phyloP scores from a whole-genome alignment of 2,113 vertebrate species.

The Ochotona curzoniae region DNA sequence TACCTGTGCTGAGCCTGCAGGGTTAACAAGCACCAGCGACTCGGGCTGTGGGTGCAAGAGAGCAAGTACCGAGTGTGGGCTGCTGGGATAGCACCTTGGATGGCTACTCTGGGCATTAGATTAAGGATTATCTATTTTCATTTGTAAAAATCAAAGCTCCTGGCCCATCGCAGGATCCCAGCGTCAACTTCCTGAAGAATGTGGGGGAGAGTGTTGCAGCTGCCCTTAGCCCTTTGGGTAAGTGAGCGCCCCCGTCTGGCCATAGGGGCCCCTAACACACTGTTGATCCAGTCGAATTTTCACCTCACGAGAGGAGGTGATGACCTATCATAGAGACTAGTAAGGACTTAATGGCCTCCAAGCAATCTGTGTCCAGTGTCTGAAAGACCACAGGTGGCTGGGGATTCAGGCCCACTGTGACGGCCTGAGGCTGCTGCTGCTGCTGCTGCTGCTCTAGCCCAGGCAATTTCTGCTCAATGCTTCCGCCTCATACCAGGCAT shows the following conservation, averaged over 20 bases:
- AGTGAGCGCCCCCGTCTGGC: conserved; percentile 75
- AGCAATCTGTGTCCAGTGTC: background rate
- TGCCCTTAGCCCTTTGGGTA: conserved; percentile 96
- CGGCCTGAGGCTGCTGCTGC: too few relatives aligned
- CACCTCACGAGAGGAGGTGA: background rate
- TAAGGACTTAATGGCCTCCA: background rate
- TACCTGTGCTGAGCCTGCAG: background rate
- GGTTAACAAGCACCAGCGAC: background rate
- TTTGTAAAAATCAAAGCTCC: conserved; percentile 81
- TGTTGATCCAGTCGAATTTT: background rate
- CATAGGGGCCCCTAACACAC: background rate
- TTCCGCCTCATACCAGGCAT: too few relatives aligned
- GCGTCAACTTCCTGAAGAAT: conserved; percentile 95
- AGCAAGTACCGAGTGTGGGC: background rate
- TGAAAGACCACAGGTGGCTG: background rate
- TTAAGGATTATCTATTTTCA: conserved; percentile 44
- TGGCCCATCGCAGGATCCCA: conserved; percentile 88
- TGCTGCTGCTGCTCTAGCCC: too few relatives aligned
- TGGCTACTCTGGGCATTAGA: background rate
- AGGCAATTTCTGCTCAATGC: too few relatives aligned
- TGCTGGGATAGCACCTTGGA: background rate
- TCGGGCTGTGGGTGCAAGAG: background rate
- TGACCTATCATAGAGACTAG: background rate
- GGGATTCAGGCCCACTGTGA: background rate
- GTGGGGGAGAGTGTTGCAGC: conserved; percentile 97